phyloP scores from a whole-genome alignment of 2,797 vertebrate species.

The Aselliscus stoliczkanus region DNA sequence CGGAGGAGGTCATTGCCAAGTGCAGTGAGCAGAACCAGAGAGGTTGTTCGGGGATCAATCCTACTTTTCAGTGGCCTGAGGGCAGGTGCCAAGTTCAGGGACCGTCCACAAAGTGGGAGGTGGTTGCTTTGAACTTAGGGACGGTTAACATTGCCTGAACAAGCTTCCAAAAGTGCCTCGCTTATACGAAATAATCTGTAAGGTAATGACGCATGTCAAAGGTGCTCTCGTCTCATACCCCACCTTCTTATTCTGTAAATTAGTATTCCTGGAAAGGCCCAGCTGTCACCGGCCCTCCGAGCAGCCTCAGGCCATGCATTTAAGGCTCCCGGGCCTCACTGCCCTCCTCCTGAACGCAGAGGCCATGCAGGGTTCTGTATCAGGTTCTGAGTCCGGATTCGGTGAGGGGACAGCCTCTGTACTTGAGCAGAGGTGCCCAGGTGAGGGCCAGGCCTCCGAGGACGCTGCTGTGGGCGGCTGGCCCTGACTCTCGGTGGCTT shows the following conservation, averaged over 20 bases:
- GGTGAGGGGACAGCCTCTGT: not conserved
- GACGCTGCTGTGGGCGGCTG: not conserved
- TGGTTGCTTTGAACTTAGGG: not conserved
- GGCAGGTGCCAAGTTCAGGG: constrained; percentile 14
- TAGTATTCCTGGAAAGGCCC: not conserved
- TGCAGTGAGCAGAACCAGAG: constrained; percentile 43
- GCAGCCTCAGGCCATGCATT: no score
- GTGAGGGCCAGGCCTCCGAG: fast-evolving
- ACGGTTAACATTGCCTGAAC: not conserved
- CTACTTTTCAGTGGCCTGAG: constrained; percentile 26
- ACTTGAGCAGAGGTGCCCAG: not conserved
- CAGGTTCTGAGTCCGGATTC: not conserved
- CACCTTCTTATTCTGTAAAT: not conserved
- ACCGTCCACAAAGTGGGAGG: not conserved
- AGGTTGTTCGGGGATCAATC: constrained; percentile 30
- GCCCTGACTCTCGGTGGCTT: not conserved
- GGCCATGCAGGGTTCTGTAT: not conserved
- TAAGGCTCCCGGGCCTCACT: fast-evolving
- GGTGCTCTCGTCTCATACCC: no score
- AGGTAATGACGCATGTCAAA: fast-evolving
- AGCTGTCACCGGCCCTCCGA: fast-evolving
- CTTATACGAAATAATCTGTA: not conserved
- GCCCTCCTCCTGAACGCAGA: fast-evolving
- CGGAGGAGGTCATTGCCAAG: constrained; percentile 14
- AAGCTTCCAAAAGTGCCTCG: not conserved